phyloP scores from a whole-genome alignment of 2,797 vertebrate genomes.

The Leptatherina wallacei region DNA sequence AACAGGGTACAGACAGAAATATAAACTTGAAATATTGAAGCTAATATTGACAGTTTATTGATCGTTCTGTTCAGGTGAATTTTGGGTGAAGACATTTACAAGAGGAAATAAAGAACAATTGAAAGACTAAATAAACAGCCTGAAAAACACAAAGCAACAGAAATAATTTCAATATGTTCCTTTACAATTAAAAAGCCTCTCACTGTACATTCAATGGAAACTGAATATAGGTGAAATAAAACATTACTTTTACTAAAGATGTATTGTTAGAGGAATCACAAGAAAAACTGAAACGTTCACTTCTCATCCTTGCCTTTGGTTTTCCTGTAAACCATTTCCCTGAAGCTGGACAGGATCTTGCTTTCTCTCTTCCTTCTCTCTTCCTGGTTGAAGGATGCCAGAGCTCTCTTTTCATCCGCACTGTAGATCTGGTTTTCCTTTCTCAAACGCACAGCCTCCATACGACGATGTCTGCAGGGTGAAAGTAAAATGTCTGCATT shows the following conservation, averaged over 20 bases:
- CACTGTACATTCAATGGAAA: slow-evolving; percentile 3
- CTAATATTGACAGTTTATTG: slow-evolving; percentile 37
- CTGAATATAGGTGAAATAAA: background rate
- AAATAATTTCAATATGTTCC: slow-evolving; percentile 5
- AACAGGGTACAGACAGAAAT: too few relatives aligned
- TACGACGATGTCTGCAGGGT: slow-evolving; percentile 90
- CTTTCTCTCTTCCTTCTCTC: slow-evolving; percentile 95
- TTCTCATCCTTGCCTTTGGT: slow-evolving; percentile 87
- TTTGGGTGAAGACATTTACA: slow-evolving; percentile 31
- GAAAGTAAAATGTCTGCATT: background rate
- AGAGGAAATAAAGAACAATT: background rate
- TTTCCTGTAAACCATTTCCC: slow-evolving; percentile 91
- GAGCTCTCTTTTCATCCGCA: slow-evolving; percentile 94
- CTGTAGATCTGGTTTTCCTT: slow-evolving; percentile 99
- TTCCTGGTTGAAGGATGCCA: slow-evolving; percentile 97
- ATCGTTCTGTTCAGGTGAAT: slow-evolving; percentile 3
- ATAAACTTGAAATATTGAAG: too few relatives aligned
- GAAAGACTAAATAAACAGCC: background rate
- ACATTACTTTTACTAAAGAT: background rate
- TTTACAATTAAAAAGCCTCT: slow-evolving; percentile 22
- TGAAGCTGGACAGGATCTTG: slow-evolving; percentile 96
- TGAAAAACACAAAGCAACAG: slow-evolving; percentile 1
- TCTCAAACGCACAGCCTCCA: slow-evolving; percentile 98
- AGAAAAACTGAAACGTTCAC: slow-evolving; percentile 40
- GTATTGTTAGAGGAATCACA: background rate